Evolutionary conservation across 2,888 invertebrate genomes (phyloP), one percentile per base, ranked within the genome.

Genomic region (Caenorhabditis panamensis): DNA sequence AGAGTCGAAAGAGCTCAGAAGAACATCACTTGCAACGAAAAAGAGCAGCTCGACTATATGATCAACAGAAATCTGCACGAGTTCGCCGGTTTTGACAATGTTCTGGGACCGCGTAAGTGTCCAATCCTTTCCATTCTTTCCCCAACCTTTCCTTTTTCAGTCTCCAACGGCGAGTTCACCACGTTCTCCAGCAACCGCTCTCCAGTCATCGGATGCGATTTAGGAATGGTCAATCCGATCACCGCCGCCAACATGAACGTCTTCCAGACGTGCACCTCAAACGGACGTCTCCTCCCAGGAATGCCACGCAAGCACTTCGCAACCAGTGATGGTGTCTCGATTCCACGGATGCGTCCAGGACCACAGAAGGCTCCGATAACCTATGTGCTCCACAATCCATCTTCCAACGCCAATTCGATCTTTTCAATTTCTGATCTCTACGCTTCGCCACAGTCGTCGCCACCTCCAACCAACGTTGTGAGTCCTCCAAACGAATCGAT

Each of bases 91-190:
- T 66, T 18, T 36, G 53, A 64, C 13, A 64, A 41, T 3, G 28
- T 78, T 36, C 61, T 78, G 2, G 71, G 78, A 22, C 78, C 78
- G 26, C 49, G 73, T 75, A 16, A 61, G 36, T 9, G 26, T 5
- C 26, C 20, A 9, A 31, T 31, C 5, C 9, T 31, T 8, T 8
- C 16, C 47, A 13, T 22, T 13, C 13, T 22, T 24, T 18, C 18
- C 13, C 20, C 26, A n/a, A 6, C 28, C 31, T 20, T 41, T 41
- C 2, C 8, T 9, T 54, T 63, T 67, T 36, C 61, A 67, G 75
- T 26, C 4, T 75, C 75, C 9, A 26, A 31, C 13, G 75, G 75
- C 8, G 53, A 53, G 28, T 77, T 77, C 51, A 20, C 47, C 5
- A 26, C 76, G 18, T 68, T 68, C 41, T 4, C n/a, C 6, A 36